Conservation (phyloP, 92 coral and sea anemone species). For the Scolanthus callimorphus region DNA sequence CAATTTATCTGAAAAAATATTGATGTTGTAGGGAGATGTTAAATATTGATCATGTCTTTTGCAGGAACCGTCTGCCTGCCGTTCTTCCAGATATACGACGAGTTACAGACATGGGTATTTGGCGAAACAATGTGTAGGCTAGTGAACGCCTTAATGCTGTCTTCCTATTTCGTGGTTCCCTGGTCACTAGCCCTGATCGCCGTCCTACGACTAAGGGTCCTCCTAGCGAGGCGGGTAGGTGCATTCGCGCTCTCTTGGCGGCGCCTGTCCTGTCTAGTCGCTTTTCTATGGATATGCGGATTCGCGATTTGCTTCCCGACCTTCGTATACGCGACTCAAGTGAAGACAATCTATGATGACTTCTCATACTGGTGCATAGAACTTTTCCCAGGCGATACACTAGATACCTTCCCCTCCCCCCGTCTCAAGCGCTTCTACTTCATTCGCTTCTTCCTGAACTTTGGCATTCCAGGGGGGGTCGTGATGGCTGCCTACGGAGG, state of each 20-base stretch:
- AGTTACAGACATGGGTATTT: constrained; percentile 27
- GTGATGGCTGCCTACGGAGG: constrained; percentile 24
- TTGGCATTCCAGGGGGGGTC: constrained; percentile 18
- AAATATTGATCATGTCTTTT: too few relatives aligned
- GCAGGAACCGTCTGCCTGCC: constrained; percentile 30
- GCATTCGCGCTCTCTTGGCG: not conserved
- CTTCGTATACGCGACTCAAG: constrained; percentile 18
- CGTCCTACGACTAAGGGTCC: constrained; percentile 6
- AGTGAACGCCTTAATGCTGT: constrained; percentile 21
- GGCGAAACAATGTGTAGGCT: constrained; percentile 32
- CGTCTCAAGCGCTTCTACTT: constrained; percentile 12
- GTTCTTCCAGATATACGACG: constrained; percentile 29
- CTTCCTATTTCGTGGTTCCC: constrained; percentile 28
- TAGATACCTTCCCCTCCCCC: constrained; percentile 12
- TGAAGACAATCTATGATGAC: constrained; percentile 13
- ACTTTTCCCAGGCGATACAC: constrained; percentile 38
- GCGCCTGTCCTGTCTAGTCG: not conserved
- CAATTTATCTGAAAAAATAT: too few relatives aligned
- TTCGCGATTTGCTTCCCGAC: constrained; percentile 10
- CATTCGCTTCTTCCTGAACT: constrained; percentile 26
- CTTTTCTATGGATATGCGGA: constrained; percentile 15
- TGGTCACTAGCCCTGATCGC: constrained; percentile 41
- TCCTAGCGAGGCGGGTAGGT: constrained; percentile 4
- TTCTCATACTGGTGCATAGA: constrained; percentile 31
- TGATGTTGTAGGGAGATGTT: too few relatives aligned